Base-by-base conservation (phyloP, 1,140 invertebrate genomes). In the Leptonema lineaticorne region DNA sequence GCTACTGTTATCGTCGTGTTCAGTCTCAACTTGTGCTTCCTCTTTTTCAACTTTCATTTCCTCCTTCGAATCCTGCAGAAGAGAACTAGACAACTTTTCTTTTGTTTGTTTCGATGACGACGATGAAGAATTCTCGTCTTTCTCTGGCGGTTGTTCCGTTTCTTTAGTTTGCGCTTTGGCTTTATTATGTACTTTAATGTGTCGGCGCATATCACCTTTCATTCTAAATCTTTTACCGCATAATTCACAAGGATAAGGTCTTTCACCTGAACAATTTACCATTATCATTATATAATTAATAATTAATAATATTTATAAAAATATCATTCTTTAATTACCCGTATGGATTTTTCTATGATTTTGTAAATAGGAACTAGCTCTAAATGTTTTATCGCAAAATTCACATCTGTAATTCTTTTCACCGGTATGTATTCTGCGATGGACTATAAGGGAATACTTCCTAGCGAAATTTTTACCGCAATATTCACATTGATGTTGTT, bases 311-410 rank as follows among this genome's bases (percentile, higher is more conserved):
- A n/a, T n/a, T n/a, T n/a, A n/a, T n/a, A n/a, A n/a, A n/a, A n/a
- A n/a, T n/a, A n/a, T n/a, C n/a, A n/a, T n/a, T n/a, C n/a, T n/a
- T n/a, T n/a, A n/a, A n/a, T n/a, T n/a, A 88, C 89, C 90, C 20
- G 93, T 97, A 76, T 98, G 96, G 48, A 97, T 96, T 65, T 95
- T 85, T 68, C 93, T 86, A 78, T 97, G 95, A 75, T 89, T 92
- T 70, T 92, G 88, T 3, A 94, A 77, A 78, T 95, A 94, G 1
- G 90, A 92, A 56, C 91, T 92, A 0, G 92, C 92, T 22, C 92
- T 80, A 79, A 96, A 96, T 8, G 87, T 89, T 78, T 93, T 93
- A 30, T 83, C 85, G 76, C 92, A 96, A 74, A 87, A 92, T 74
- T 94, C 92, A 75, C 94, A 96, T 41, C 89, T 88, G 78, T 94